These are phyloP conservation scores for Abrostola tripartita DNA, from an alignment of 2,888 invertebrate species.

Conservation along the genomic window DNA sequence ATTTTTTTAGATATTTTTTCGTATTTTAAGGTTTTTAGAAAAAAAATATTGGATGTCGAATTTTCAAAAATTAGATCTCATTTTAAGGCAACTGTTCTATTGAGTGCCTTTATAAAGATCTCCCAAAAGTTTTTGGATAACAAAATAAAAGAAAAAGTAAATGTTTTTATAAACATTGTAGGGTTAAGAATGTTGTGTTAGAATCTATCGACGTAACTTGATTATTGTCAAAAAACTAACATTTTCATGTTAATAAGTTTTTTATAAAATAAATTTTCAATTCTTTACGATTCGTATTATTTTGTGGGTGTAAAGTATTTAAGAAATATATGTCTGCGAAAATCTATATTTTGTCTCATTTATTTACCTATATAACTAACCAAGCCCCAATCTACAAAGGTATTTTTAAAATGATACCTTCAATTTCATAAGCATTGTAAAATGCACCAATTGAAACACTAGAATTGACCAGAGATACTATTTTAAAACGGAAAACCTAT, in stretches of 20 bases:
- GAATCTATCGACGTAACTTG: conserved; percentile 64
- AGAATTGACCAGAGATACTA: no score
- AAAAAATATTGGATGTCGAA: conserved; percentile 75
- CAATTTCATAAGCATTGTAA: no score
- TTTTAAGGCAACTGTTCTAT: conserved; percentile 70
- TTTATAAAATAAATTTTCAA: conserved; percentile 76
- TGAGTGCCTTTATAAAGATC: conserved; percentile 80
- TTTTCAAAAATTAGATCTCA: conserved; percentile 86
- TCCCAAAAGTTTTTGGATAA: conserved; percentile 79
- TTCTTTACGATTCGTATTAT: conserved; percentile 74
- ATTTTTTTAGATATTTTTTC: conserved; percentile 68
- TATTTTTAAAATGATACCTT: no score
- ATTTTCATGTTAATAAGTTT: conserved; percentile 74
- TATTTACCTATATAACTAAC: not conserved
- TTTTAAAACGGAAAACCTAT: no score
- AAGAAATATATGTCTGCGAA: conserved; percentile 77
- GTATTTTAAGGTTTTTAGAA: conserved; percentile 65
- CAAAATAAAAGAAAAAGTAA: conserved; percentile 61
- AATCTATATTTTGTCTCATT: conserved; percentile 53
- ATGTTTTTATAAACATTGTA: conserved; percentile 71
- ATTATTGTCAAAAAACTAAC: conserved; percentile 76
- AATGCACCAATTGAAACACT: no score
- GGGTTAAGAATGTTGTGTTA: conserved; percentile 64
- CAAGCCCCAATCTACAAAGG: no score
- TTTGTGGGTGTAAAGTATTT: conserved; percentile 75